Conservation (phyloP, 2,113 vertebrate genomes). For the Lota lota region DNA sequence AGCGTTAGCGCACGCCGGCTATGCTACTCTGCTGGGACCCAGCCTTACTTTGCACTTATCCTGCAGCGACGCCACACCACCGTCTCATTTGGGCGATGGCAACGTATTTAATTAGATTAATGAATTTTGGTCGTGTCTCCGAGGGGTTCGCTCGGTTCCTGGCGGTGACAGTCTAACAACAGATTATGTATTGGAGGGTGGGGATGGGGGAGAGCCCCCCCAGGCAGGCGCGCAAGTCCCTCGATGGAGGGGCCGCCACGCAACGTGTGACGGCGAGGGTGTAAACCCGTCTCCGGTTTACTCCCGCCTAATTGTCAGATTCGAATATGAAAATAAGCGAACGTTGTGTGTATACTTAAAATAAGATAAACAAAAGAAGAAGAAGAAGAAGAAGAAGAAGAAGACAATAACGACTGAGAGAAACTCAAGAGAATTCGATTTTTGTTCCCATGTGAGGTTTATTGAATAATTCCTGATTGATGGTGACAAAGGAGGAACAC, state of each 20-base stretch:
- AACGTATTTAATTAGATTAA: constrained; percentile 99
- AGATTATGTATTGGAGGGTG: constrained; percentile 87
- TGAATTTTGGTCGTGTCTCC: constrained; percentile 94
- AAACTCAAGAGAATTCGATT: constrained; percentile 40
- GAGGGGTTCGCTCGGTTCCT: constrained; percentile 90
- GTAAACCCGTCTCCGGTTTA: constrained; percentile 80
- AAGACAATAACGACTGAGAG: constrained; percentile 10
- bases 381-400: constrained; percentile 45
- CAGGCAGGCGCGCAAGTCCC: constrained; percentile 82
- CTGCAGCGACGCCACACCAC: constrained; percentile 94
- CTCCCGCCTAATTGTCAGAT: constrained; percentile 75
- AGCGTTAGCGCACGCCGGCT: constrained; percentile 90
- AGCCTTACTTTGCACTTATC: constrained; percentile 98
- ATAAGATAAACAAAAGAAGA: constrained; percentile 48
- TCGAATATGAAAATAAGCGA: constrained; percentile 67
- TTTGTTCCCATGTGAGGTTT: constrained; percentile 32
- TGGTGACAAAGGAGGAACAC: constrained; percentile 37
- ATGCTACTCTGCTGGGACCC: constrained; percentile 92
- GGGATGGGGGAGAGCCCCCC: constrained; percentile 72
- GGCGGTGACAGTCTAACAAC: constrained; percentile 91
- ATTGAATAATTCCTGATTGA: constrained; percentile 60
- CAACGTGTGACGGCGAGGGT: constrained; percentile 76
- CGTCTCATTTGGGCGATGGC: constrained; percentile 96
- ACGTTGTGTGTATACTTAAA: constrained; percentile 38
- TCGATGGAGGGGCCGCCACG: constrained; percentile 50